Percentiles rank a stretch among this genome's conserved stretches.
Evolutionary conservation across 2,113 vertebrate species (phyloP).

Genomic region (Shinisaurus crocodilurus): DNA sequence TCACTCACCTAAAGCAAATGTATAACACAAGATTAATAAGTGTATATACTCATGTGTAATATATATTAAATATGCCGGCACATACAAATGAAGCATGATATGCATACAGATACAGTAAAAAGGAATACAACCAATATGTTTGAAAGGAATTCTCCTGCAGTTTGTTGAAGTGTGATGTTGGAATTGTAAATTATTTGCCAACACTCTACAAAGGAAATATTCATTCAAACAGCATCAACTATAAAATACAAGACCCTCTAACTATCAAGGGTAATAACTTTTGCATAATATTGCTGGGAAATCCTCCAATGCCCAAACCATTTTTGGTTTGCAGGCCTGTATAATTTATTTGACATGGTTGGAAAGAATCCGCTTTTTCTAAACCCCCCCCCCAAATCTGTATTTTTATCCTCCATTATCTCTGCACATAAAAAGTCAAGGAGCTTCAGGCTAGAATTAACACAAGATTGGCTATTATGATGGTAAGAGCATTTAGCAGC

Average conservation of each 20-base stretch:
- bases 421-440: conserved; percentile 80
- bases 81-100: not conserved
- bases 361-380: conserved; percentile 69
- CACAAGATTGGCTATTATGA: conserved; percentile 88
- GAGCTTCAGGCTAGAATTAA: conserved; percentile 95
- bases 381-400: conserved; percentile 47
- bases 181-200: conserved; percentile 73
- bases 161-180: conserved; percentile 48
- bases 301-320: conserved; percentile 76
- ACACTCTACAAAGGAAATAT: conserved; percentile 74
- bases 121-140: conserved; percentile 48
- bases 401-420: conserved; percentile 82
- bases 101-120: not conserved
- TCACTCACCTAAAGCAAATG: not conserved
- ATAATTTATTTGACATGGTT: conserved; percentile 82
- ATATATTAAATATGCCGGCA: conserved; percentile 3
- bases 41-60: not conserved
- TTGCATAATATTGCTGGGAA: conserved; percentile 82
- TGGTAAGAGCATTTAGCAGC: conserved; percentile 90
- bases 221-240: conserved; percentile 78
- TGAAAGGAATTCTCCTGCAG: conserved; percentile 47
- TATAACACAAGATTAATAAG: not conserved
- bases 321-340: conserved; percentile 76
- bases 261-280: conserved; percentile 81
- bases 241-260: conserved; percentile 73